phyloP scores from a whole-genome alignment of 2,888 invertebrate genomes.

The Drosophila antonietae region DNA sequence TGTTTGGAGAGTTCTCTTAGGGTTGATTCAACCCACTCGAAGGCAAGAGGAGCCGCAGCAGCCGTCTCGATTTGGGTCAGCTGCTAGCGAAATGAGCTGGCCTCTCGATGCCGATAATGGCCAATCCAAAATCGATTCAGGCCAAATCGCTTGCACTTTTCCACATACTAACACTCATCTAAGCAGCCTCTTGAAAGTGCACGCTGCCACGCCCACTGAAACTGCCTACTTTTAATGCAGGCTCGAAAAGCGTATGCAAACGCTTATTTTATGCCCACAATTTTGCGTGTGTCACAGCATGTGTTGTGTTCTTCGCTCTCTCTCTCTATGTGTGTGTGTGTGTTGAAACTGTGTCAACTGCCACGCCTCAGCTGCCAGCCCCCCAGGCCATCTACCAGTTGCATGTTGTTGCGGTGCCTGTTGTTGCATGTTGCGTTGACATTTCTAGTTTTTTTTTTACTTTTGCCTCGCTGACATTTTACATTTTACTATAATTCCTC shows the following conservation, averaged over 20 bases:
- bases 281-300: conserved; percentile 46
- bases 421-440: conserved; percentile 70
- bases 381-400: conserved; percentile 55
- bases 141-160: conserved; percentile 68
- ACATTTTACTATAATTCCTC: conserved; percentile 55
- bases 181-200: conserved; percentile 54
- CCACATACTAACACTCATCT: conserved; percentile 32
- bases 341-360: conserved; percentile 72
- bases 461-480: conserved; percentile 58
- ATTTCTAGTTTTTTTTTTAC: conserved; percentile 47
- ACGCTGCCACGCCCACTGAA: conserved; percentile 9
- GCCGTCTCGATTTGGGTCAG: conserved; percentile 34
- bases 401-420: conserved; percentile 67
- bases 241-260: conserved; percentile 66
- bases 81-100: conserved; percentile 19
- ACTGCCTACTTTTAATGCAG: conserved; percentile 54
- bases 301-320: conserved; percentile 9
- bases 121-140: conserved; percentile 75
- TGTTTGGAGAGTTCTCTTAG: not conserved
- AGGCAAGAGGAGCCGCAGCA: not conserved
- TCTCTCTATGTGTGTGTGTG: conserved; percentile 10
- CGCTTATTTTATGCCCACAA: conserved; percentile 68
- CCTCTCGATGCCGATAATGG: conserved; percentile 53
- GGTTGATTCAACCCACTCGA: conserved; percentile 32
- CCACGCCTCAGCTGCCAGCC: conserved; percentile 30